A percentile compares a stretch with the other conserved stretches of the same genome.
Conservation (phyloP, 2,113 vertebrate species). For the Toxotes chatareus region DNA sequence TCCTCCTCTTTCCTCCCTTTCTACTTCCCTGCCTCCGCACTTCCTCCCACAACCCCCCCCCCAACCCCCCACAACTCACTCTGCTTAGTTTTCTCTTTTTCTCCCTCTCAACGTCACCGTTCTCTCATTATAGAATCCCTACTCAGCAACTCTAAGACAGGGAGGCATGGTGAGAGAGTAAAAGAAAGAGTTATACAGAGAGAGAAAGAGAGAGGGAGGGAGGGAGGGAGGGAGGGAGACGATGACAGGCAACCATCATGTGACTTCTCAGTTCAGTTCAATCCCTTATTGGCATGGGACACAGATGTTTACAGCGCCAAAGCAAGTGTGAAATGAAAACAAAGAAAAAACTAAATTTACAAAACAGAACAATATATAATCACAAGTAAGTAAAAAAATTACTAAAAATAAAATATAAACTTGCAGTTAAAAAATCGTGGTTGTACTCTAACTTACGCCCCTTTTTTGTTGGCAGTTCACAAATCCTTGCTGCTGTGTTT, state of each 20-base stretch:
- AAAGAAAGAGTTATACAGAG: background rate
- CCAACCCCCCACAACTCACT: constrained; percentile 29
- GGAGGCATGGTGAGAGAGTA: constrained; percentile 29
- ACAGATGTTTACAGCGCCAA: too few relatives aligned
- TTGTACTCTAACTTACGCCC: too few relatives aligned
- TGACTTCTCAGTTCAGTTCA: constrained; percentile 35
- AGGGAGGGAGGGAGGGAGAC: constrained; percentile 27
- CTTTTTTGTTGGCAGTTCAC: too few relatives aligned
- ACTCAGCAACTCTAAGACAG: constrained; percentile 76
- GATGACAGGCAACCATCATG: constrained; percentile 52
- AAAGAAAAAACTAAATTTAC: too few relatives aligned
- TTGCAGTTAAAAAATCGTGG: too few relatives aligned
- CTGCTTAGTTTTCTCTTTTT: constrained; percentile 77
- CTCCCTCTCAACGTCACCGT: constrained; percentile 67
- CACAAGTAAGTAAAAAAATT: too few relatives aligned
- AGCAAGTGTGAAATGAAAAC: too few relatives aligned
- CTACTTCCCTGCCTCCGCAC: background rate
- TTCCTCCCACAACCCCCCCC: background rate
- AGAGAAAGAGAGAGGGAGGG: constrained; percentile 10
- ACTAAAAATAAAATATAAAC: too few relatives aligned
- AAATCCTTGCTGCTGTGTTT: too few relatives aligned
- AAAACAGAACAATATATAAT: too few relatives aligned
- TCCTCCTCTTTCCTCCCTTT: constrained; percentile 49
- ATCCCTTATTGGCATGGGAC: too few relatives aligned
- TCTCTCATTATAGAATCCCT: constrained; percentile 80